Percentiles rank a stretch among this genome's conserved stretches.
Conservation (phyloP, 1,140 invertebrate species). For the Pogonomyrmex californicus region DNA sequence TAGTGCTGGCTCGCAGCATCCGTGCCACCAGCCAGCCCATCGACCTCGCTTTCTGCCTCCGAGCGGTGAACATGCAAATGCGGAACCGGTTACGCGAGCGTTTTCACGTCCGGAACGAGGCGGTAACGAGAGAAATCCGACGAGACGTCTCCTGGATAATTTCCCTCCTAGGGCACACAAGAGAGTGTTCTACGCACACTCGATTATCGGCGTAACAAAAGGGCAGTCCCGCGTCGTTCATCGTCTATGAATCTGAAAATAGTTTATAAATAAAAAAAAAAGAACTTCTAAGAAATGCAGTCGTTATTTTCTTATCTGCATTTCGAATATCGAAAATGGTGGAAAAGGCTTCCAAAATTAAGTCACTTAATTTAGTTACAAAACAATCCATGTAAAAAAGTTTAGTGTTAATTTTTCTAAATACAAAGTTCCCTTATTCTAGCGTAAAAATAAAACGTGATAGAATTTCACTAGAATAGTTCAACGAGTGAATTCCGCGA, state of each 20-base stretch:
- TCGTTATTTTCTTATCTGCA: not conserved
- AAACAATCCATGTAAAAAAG: not conserved
- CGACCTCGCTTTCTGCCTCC: conserved; percentile 62
- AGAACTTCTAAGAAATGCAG: no score
- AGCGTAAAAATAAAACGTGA: not conserved
- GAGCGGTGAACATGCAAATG: conserved; percentile 76
- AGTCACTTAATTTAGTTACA: not conserved
- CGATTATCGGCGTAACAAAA: conserved; percentile 55
- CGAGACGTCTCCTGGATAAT: conserved; percentile 78
- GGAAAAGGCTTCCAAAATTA: no score
- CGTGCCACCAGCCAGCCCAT: conserved; percentile 40
- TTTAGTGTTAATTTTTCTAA: not conserved
- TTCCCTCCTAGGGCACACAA: conserved; percentile 70
- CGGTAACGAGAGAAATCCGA: conserved; percentile 77
- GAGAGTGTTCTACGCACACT: conserved; percentile 50
- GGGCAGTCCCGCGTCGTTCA: conserved; percentile 9
- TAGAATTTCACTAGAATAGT: not conserved
- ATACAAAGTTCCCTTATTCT: not conserved
- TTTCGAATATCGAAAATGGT: not conserved
- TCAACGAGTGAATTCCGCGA: not conserved
- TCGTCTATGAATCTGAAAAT: conserved; percentile 43
- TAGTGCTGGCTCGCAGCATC: conserved; percentile 61
- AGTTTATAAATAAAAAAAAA: conserved; percentile 8
- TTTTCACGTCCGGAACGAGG: conserved; percentile 77
- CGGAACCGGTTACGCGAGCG: conserved; percentile 76